A percentile compares a stretch with the other conserved stretches of the same genome.
These are phyloP conservation scores for Xenopus borealis DNA, from an alignment of 2,113 vertebrate species.

Conservation along the genomic window DNA sequence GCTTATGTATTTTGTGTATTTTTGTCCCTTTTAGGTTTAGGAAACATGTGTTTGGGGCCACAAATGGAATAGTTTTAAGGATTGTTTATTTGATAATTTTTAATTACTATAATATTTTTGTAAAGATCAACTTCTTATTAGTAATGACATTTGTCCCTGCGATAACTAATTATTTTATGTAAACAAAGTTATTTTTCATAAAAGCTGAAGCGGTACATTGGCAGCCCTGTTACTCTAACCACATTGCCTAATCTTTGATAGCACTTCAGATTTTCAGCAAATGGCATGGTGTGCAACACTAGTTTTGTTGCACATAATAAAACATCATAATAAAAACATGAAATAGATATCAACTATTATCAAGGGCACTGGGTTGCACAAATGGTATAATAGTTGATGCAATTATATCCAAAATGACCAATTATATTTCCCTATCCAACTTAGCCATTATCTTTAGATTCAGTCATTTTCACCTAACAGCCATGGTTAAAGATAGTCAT, in stretches of 20 bases:
- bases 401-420: constrained; percentile 45
- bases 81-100: not conserved
- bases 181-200: not conserved
- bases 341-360: constrained; percentile 33
- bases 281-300: constrained; percentile 4
- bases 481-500: constrained; percentile 41
- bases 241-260: not conserved
- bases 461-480: constrained; percentile 42
- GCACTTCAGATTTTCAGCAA: constrained; percentile 24
- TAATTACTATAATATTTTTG: not conserved
- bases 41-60: too few relatives aligned
- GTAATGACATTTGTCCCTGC: not conserved
- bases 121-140: too few relatives aligned
- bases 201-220: not conserved
- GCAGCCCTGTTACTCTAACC: not conserved
- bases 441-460: constrained; percentile 42
- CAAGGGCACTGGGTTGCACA: constrained; percentile 43
- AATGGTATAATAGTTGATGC: constrained; percentile 42
- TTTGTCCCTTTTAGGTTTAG: too few relatives aligned
- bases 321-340: too few relatives aligned
- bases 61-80: too few relatives aligned
- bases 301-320: constrained; percentile 19
- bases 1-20: too few relatives aligned
- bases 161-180: not conserved
- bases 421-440: constrained; percentile 40